These are phyloP conservation scores for Lineus longissimus DNA, from an alignment of 1,140 invertebrate species.

Conservation along the genomic window DNA sequence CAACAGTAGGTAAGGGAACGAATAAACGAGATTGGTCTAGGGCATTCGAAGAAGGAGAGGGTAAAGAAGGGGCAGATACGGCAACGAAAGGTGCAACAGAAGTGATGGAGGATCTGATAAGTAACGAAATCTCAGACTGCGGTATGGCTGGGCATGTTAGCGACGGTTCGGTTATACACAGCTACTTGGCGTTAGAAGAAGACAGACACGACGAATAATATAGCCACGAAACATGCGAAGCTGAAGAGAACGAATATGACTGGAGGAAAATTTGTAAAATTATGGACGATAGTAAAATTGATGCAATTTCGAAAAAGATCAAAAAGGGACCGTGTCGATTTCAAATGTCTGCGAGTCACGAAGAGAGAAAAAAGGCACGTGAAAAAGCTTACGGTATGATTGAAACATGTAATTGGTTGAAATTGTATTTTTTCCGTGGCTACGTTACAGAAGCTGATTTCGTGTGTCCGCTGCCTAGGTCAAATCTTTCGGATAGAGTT, in stretches of 20 bases:
- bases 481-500: neutral
- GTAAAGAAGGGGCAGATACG: neutral
- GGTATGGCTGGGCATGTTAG: slow-evolving; percentile 7
- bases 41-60: slow-evolving; percentile 3
- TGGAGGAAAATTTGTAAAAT: slow-evolving; percentile 6
- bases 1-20: slow-evolving; percentile 4
- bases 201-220: neutral
- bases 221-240: neutral
- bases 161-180: slow-evolving; percentile 2
- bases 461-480: slow-evolving; percentile 5
- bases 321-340: neutral
- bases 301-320: neutral
- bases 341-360: neutral
- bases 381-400: neutral
- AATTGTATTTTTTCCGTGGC: neutral
- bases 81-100: neutral
- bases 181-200: slow-evolving; percentile 4
- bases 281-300: neutral
- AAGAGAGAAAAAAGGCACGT: neutral
- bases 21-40: slow-evolving; percentile 1
- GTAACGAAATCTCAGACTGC: slow-evolving; percentile 3
- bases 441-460: slow-evolving; percentile 1
- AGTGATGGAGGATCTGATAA: slow-evolving; percentile 1
- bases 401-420: neutral
- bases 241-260: neutral